Conservation (phyloP, 1,140 invertebrate species). For the Halyomorpha halys region DNA sequence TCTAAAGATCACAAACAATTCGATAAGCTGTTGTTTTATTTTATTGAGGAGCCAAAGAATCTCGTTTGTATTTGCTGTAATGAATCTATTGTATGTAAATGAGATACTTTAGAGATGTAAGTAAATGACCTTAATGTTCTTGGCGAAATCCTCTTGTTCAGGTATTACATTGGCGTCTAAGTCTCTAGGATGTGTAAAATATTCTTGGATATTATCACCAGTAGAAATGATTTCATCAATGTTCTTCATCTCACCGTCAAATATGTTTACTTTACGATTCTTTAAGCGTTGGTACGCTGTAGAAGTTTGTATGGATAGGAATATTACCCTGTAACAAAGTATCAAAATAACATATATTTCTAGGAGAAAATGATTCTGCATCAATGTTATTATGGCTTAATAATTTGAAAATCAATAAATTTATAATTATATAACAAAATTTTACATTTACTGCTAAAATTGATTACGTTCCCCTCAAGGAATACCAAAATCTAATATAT, state of each 20-base stretch:
- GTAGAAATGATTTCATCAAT: slow-evolving; percentile 6
- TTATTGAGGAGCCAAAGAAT: no score
- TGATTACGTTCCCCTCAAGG: no score
- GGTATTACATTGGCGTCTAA: not conserved
- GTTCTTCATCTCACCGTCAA: slow-evolving; percentile 5
- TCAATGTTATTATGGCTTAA: no score
- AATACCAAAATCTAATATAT: not conserved
- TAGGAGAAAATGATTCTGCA: no score
- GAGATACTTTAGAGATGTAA: not conserved
- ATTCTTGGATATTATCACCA: slow-evolving; percentile 5
- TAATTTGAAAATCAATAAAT: no score
- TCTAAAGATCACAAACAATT: no score
- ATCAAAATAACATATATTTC: no score
- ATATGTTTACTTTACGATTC: slow-evolving; percentile 17
- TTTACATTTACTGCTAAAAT: no score
- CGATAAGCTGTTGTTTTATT: no score
- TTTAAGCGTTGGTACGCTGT: slow-evolving; percentile 10
- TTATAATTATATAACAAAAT: no score
- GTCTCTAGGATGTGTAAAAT: slow-evolving; percentile 21
- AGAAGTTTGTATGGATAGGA: slow-evolving; percentile 1
- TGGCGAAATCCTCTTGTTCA: slow-evolving; percentile 19
- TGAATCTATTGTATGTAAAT: no score
- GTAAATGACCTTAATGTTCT: slow-evolving; percentile 17
- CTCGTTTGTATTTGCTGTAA: no score
- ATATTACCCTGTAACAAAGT: slow-evolving; percentile 17